These are phyloP conservation scores for Drosophila equinoxialis DNA, from an alignment of 1,140 invertebrate genomes.

Conservation along the genomic window DNA sequence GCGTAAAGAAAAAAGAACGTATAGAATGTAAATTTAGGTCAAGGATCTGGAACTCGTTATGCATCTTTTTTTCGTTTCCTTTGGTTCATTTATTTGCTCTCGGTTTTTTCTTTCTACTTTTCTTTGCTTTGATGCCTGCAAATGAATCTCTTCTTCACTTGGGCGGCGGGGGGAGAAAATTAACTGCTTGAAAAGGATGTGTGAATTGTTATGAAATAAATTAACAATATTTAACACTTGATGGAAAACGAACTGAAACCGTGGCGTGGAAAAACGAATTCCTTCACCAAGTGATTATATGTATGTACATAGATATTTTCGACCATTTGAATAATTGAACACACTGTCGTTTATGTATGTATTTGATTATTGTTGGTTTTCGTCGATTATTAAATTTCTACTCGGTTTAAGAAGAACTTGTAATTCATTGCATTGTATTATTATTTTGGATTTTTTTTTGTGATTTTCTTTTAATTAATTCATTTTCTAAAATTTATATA, in stretches of 20 bases:
- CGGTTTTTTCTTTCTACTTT: not conserved
- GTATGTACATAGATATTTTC: conserved; percentile 14
- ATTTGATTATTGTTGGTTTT: conserved; percentile 53
- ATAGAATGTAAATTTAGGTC: conserved; percentile 71
- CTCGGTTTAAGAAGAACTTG: conserved; percentile 49
- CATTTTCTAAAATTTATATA: conserved; percentile 55
- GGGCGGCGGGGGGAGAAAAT: not conserved
- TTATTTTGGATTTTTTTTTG: conserved; percentile 11
- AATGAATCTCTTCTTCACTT: conserved; percentile 23
- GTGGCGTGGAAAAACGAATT: conserved; percentile 14
- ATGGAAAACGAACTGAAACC: conserved; percentile 21
- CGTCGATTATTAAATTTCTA: conserved; percentile 50
- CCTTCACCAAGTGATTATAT: conserved; percentile 20
- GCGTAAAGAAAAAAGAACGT: conserved; percentile 39
- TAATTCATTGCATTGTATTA: conserved; percentile 54
- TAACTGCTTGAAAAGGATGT: conserved; percentile 20
- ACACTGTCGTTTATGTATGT: conserved; percentile 57
- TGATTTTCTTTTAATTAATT: conserved; percentile 35
- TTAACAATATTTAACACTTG: conserved; percentile 14
- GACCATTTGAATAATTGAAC: conserved; percentile 45
- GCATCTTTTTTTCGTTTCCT: conserved; percentile 30
- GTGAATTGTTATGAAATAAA: conserved; percentile 50
- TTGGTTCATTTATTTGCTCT: conserved; percentile 24
- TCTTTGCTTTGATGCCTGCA: conserved; percentile 2
- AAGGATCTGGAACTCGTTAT: conserved; percentile 63